phyloP scores from a whole-genome alignment of 2,888 invertebrate species.

The Tridacna crocea region DNA sequence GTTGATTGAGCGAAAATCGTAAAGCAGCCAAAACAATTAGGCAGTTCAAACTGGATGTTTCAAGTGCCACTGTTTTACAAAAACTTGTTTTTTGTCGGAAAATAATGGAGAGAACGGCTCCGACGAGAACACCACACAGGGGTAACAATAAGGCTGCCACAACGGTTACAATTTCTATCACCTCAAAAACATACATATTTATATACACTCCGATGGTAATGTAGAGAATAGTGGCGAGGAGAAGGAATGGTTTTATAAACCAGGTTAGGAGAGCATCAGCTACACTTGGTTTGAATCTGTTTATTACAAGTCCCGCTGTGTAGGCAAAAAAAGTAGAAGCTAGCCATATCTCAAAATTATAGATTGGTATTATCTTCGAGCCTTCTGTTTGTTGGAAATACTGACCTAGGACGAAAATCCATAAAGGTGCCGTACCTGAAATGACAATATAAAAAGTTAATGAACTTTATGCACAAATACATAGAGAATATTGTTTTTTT shows the following conservation, averaged over 20 bases:
- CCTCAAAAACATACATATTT: conserved; percentile 83
- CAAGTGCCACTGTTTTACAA: conserved; percentile 79
- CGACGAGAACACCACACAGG: conserved; percentile 74
- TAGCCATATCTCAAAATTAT: conserved; percentile 81
- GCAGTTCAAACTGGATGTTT: conserved; percentile 81
- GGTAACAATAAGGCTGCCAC: conserved; percentile 76
- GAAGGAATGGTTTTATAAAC: conserved; percentile 82
- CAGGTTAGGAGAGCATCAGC: conserved; percentile 82
- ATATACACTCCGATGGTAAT: conserved; percentile 84
- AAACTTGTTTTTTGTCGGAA: conserved; percentile 75
- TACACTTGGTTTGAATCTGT: conserved; percentile 74
- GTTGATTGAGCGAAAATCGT: conserved; percentile 79
- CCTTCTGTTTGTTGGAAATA: conserved; percentile 72
- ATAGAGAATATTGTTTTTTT: too few relatives aligned
- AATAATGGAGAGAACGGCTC: conserved; percentile 72
- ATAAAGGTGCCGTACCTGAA: conserved; percentile 79
- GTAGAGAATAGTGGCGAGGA: conserved; percentile 81
- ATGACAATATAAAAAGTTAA: not conserved
- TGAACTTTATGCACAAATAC: not conserved
- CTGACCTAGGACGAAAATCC: conserved; percentile 80
- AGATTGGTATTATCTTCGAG: conserved; percentile 75
- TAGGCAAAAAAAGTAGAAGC: conserved; percentile 79
- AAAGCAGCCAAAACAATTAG: conserved; percentile 80
- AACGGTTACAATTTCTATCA: conserved; percentile 73
- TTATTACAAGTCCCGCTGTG: conserved; percentile 78